A percentile compares a stretch with the other conserved stretches of the same genome.
phyloP scores from a whole-genome alignment of 64 coral and sea anemone genomes.

The Cladopsammia gracilis region DNA sequence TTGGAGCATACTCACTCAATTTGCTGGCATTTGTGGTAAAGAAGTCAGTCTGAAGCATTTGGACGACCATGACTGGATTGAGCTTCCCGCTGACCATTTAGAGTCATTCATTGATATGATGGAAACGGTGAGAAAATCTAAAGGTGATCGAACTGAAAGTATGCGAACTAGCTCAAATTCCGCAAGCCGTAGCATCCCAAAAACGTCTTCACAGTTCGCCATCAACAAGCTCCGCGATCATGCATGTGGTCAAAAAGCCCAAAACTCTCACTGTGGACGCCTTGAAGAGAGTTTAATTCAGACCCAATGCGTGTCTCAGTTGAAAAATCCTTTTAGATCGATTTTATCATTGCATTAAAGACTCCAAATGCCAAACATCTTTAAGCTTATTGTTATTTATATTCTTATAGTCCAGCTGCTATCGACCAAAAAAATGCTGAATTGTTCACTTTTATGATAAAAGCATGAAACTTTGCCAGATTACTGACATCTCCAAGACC shows the following conservation, averaged over 20 bases:
- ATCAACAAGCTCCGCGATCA: neutral
- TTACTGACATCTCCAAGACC: too few species aligned
- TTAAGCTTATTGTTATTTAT: too few species aligned
- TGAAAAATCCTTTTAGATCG: too few species aligned
- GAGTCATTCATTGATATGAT: conserved; percentile 67
- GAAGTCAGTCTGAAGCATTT: conserved; percentile 33
- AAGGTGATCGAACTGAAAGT: conserved; percentile 46
- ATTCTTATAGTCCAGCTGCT: too few species aligned
- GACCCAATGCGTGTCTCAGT: too few species aligned
- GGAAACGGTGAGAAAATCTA: conserved; percentile 43
- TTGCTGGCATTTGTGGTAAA: conserved; percentile 43
- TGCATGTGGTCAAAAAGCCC: conserved; percentile 39
- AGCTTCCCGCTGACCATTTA: conserved; percentile 33
- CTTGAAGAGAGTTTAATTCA: too few species aligned
- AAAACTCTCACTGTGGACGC: too few species aligned
- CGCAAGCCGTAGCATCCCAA: conserved; percentile 7
- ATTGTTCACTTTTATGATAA: too few species aligned
- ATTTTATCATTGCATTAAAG: too few species aligned
- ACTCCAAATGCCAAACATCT: too few species aligned
- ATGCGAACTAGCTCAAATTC: neutral
- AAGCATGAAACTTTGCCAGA: too few species aligned
- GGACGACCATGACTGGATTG: conserved; percentile 42
- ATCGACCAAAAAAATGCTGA: too few species aligned
- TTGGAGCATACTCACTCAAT: conserved; percentile 11
- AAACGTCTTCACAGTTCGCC: conserved; percentile 15